phyloP scores from a whole-genome alignment of 2,888 invertebrate genomes.

The Seira ritae region DNA sequence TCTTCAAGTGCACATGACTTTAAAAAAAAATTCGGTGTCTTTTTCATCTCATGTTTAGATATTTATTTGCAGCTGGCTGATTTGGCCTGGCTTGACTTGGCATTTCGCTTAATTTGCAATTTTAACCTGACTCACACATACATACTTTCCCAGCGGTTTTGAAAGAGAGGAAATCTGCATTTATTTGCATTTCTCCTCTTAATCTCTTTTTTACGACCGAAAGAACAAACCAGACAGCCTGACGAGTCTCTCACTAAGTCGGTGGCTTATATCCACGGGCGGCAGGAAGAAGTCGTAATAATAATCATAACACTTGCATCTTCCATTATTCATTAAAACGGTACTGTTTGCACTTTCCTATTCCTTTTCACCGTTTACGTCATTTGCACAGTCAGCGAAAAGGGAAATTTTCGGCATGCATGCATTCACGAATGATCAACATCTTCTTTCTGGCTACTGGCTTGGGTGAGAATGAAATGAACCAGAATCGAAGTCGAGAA shows the following conservation, averaged over 20 bases:
- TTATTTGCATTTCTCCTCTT: background rate
- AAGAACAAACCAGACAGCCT: background rate
- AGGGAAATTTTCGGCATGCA: no score
- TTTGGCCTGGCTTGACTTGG: no score
- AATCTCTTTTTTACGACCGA: background rate
- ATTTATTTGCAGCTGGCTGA: background rate
- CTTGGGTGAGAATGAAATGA: no score
- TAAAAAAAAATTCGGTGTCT: no score
- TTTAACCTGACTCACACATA: background rate
- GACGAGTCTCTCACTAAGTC: background rate
- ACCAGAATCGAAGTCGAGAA: no score
- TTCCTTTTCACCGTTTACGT: background rate
- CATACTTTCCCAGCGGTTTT: background rate
- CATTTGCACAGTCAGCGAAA: no score
- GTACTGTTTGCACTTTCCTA: background rate
- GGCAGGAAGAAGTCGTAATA: background rate
- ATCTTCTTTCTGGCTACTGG: no score
- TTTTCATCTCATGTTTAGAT: no score
- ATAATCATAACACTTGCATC: background rate
- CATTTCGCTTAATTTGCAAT: no score
- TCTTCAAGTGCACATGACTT: background rate
- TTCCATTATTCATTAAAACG: background rate
- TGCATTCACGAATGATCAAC: no score
- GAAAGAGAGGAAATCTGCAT: background rate
- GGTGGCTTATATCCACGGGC: background rate